Conservation (phyloP, 2,797 vertebrate genomes). For the Pristis pectinata region DNA sequence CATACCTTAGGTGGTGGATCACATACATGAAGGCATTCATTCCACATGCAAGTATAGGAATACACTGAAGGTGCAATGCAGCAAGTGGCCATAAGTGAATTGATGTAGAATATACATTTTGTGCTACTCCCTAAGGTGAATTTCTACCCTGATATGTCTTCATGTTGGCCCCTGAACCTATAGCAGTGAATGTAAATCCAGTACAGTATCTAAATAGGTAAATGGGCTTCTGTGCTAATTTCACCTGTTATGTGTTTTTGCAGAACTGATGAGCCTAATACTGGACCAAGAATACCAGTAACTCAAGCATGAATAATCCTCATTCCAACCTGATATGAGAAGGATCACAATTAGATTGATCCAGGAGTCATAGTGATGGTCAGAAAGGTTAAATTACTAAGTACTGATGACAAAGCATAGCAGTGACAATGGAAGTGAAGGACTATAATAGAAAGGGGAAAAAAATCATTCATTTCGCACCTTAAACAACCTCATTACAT, state of each 20-base stretch:
- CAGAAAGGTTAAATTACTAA: no score
- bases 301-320: not conserved
- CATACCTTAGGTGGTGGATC: no score
- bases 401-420: no score
- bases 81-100: not conserved
- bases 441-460: no score
- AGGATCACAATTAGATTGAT: not conserved
- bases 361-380: not conserved
- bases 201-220: not conserved
- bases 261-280: not conserved
- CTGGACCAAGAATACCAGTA: not conserved
- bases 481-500: no score
- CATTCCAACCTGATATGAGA: not conserved
- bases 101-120: not conserved
- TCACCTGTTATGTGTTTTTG: not conserved
- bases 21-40: no score
- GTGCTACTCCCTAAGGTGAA: not conserved
- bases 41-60: no score
- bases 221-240: not conserved
- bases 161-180: not conserved
- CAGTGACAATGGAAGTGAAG: no score
- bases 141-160: not conserved
- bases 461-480: no score
- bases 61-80: not conserved
- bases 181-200: not conserved